Conservation (phyloP, 2,113 vertebrate genomes). For the Macrotus californicus region DNA sequence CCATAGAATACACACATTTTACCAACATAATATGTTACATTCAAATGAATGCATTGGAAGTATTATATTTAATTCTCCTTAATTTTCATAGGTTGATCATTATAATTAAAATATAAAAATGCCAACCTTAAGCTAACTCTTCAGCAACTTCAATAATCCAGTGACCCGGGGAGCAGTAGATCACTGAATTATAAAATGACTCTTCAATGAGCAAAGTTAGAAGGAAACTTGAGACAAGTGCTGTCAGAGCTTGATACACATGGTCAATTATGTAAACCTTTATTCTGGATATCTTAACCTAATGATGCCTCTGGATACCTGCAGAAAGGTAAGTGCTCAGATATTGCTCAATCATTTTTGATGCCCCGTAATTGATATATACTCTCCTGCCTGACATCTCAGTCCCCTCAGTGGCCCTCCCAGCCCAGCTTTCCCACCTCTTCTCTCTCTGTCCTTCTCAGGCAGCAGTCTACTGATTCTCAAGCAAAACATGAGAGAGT, state of each 20-base stretch:
- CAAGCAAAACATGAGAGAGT: neutral
- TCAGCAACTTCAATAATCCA: neutral
- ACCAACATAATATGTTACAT: neutral
- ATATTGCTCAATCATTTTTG: neutral
- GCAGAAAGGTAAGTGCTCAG: neutral
- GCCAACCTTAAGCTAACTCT: neutral
- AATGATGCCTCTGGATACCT: neutral
- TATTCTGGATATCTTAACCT: neutral
- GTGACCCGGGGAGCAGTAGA: neutral
- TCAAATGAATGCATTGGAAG: neutral
- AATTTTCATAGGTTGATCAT: constrained; percentile 8
- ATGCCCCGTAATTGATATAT: too few relatives aligned
- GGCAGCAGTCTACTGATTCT: neutral
- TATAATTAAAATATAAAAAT: constrained; percentile 4
- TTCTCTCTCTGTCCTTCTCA: neutral
- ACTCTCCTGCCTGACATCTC: neutral
- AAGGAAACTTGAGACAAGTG: neutral
- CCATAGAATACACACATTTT: neutral
- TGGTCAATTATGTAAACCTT: neutral
- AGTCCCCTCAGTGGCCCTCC: neutral
- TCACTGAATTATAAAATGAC: neutral
- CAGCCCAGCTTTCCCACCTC: neutral
- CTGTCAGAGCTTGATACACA: neutral
- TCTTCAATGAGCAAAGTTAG: neutral
- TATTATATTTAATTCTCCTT: neutral